Conservation (phyloP, 2,888 invertebrate genomes). For the Thyatira batis region DNA sequence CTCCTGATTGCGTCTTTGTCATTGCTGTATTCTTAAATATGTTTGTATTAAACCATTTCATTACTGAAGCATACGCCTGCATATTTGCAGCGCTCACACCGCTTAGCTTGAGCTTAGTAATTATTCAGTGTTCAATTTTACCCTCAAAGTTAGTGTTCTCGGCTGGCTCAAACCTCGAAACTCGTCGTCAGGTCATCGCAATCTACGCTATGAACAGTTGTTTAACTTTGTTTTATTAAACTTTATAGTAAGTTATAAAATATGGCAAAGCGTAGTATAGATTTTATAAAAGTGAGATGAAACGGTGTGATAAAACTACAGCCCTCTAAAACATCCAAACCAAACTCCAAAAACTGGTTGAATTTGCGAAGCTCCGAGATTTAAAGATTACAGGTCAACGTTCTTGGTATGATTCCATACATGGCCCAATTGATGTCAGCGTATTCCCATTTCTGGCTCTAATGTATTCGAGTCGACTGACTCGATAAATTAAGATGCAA, state of each 20-base stretch:
- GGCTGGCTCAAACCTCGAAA: slow-evolving; percentile 29
- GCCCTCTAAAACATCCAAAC: not conserved
- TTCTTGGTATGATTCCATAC: slow-evolving; percentile 46
- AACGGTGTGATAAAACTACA: not conserved
- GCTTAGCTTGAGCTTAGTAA: slow-evolving; percentile 46
- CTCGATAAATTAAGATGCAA: slow-evolving; percentile 29
- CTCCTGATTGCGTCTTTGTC: not conserved
- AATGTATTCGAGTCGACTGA: slow-evolving; percentile 48
- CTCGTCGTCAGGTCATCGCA: slow-evolving; percentile 34
- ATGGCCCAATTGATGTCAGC: slow-evolving; percentile 43
- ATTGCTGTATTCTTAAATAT: not conserved
- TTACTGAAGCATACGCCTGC: slow-evolving; percentile 11
- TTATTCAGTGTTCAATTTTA: slow-evolving; percentile 56
- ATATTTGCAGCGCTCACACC: slow-evolving; percentile 29
- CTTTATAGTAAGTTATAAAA: not conserved
- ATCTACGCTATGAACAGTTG: slow-evolving; percentile 21
- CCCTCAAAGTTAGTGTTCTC: slow-evolving; percentile 44
- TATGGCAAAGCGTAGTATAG: not conserved
- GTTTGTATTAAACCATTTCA: not conserved
- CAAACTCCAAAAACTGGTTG: slow-evolving; percentile 8
- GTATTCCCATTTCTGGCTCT: slow-evolving; percentile 39
- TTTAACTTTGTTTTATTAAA: slow-evolving; percentile 5
- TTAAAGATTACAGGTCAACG: slow-evolving; percentile 50
- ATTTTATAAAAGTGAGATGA: not conserved
- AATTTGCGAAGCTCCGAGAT: slow-evolving; percentile 31